Base-by-base conservation (phyloP, 2,113 vertebrate species). In the Zootoca vivipara region DNA sequence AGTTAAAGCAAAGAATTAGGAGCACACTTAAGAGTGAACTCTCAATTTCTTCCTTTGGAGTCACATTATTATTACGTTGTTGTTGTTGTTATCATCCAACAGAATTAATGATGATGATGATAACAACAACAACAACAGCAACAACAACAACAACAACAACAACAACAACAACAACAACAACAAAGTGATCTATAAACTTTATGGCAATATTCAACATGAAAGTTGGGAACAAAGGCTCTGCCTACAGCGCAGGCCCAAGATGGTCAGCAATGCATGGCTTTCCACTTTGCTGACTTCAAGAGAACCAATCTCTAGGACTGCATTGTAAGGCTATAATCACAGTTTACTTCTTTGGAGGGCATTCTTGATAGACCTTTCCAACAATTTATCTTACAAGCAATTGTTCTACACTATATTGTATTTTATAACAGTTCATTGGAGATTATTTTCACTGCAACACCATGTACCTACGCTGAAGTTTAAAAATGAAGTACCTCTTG, bases 161-260 rank as follows among this genome's bases (percentile, higher is more conserved):
- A n/a, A n/a, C n/a, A n/a, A n/a, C n/a, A n/a, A n/a, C n/a, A n/a
- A n/a, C n/a, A n/a, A n/a, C n/a, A n/a, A n/a, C n/a, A n/a, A n/a
- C n/a, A n/a, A n/a, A n/a, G n/a, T n/a, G n/a, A n/a, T n/a, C 30
- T 89, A 40, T 52, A 91, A 85, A 58, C 24, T 69, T 3, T 33
- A 0, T 0, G 88, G 73, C 0, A 3, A 70, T 15, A 73, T 46
- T 20, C 89, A 85, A 89, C 16, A 26, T n/a, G 78, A 89, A 0
- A 22, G 0, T 52, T 81, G 26, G 46, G 35, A 70, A 40, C 15
- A 28, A 69, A 46, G 40, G 62, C 15, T 40, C 85, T 26, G 30
- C 42, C 33, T 13, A 58, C 33, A 35, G 75, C 52, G 7, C 2
- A 18, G 46, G 10, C 65, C 42, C 4, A 79, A 24, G 40, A 26